Base-by-base conservation (phyloP, 2,113 vertebrate species). In the Rhadina sibilatrix region DNA sequence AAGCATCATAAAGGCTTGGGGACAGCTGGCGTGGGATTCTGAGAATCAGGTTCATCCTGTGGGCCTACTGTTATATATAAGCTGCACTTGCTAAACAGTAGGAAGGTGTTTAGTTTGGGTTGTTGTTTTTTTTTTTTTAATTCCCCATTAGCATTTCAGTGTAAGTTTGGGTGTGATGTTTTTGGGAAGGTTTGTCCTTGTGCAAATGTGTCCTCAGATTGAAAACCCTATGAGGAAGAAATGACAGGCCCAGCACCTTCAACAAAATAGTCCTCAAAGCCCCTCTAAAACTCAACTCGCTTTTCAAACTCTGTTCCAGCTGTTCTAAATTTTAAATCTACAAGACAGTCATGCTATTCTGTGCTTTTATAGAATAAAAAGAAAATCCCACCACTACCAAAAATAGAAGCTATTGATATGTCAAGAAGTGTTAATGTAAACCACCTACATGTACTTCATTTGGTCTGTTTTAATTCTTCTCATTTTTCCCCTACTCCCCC, bases 371-470 rank as follows among this genome's bases (percentile, higher is more conserved):
- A 74, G 60, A 77, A 78, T 68, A 22, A 63, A 65, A 69, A 40
- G 44, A 61, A 42, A 60, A 53, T 28, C 14, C 47, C 20, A 65
- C 66, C 23, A 47, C 30, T 24, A 28, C 37, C 37, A 78, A 78
- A 94, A 96, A 84, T 87, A 92, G 79, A 94, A 90, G 28, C 75
- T 59, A 83, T 84, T 92, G 89, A 56, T 78, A 56, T 75, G 91
- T 91, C 86, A 92, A 19, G 60, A 94, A 69, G 56, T 57, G 76
- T 82, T 96, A 91, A 93, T 96, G 56, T 71, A 95, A 78, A 93
- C 95, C 95, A 72, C 94, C 95, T 89, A 83, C 95, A 4, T 11
- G 28, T 9, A 37, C 87, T 81, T 74, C 76, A 89, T 87, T 95
- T 84, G 64, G 81, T 69, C 87, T 91, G 25, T 24, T 83, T 84